These are phyloP conservation scores for Notocelia uddmanniana DNA, from an alignment of 2,888 invertebrate genomes.

Conservation along the genomic window DNA sequence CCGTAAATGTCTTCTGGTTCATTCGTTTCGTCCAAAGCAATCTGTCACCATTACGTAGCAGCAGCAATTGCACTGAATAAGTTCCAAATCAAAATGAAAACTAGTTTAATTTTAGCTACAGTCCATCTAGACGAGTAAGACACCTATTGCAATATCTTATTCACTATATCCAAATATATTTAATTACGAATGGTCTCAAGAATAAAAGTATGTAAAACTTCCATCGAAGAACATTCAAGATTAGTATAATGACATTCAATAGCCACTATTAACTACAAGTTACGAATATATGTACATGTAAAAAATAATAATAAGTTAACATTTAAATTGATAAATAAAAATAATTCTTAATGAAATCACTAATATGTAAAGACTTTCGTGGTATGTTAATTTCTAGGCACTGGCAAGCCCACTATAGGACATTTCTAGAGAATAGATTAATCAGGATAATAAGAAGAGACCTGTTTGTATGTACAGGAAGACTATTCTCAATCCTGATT, in stretches of 20 bases:
- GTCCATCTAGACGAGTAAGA: conserved; percentile 63
- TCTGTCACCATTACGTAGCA: not conserved
- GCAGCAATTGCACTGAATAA: not conserved
- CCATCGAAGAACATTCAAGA: conserved; percentile 37
- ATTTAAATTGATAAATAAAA: conserved; percentile 30
- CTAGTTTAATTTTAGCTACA: conserved; percentile 61
- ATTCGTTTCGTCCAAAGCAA: not conserved
- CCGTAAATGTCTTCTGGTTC: not conserved
- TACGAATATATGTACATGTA: conserved; percentile 38
- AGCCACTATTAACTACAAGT: conserved; percentile 26
- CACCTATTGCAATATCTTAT: conserved; percentile 61
- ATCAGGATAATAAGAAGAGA: not conserved
- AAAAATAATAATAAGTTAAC: conserved; percentile 17
- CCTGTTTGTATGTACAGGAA: not conserved
- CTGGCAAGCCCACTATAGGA: conserved; percentile 57
- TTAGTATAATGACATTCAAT: conserved; percentile 35
- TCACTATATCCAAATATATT: conserved; percentile 22
- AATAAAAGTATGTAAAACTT: conserved; percentile 27
- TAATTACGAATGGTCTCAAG: conserved; percentile 35
- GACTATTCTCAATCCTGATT: conserved; percentile 2
- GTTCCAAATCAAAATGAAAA: not conserved
- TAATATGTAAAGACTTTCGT: conserved; percentile 40
- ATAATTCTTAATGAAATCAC: conserved; percentile 32
- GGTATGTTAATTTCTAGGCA: conserved; percentile 60
- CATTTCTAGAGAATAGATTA: not conserved